A percentile compares a stretch with the other conserved stretches of the same genome.
Evolutionary conservation across 2,888 invertebrate species (phyloP).

Genomic region (Phaedon cochleariae): DNA sequence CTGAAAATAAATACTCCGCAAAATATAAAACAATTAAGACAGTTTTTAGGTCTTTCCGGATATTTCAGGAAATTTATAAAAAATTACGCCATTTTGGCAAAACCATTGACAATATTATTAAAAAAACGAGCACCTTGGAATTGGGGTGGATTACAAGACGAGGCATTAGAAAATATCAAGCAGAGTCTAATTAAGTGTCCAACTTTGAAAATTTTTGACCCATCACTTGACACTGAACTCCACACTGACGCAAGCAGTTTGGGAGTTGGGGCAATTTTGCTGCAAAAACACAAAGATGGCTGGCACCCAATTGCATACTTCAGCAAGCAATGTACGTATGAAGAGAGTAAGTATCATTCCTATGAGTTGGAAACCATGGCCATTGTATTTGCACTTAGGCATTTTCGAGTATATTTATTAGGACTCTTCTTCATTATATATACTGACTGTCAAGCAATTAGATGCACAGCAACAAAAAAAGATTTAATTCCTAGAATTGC

Average conservation of each 20-base stretch:
- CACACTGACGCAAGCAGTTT: constrained; percentile 38
- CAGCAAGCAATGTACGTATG: constrained; percentile 11
- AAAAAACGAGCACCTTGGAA: neutral
- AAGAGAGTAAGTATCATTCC: constrained; percentile 14
- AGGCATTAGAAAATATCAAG: neutral
- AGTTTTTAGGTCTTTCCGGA: constrained; percentile 39
- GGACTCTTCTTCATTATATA: constrained; percentile 40
- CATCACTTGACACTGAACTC: constrained; percentile 20
- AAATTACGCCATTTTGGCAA: constrained; percentile 31
- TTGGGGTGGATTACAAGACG: neutral
- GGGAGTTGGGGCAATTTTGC: constrained; percentile 31
- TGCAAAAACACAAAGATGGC: constrained; percentile 26
- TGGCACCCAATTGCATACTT: constrained; percentile 25
- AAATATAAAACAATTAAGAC: constrained; percentile 37
- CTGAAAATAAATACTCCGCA: constrained; percentile 28
- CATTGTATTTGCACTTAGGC: constrained; percentile 31
- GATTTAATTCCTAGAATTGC: constrained; percentile 25
- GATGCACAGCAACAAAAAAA: too few species aligned
- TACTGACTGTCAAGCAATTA: constrained; percentile 43
- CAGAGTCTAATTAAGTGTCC: neutral
- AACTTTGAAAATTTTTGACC: neutral
- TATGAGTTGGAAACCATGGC: constrained; percentile 38
- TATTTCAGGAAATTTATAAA: constrained; percentile 39
- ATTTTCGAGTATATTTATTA: constrained; percentile 41
- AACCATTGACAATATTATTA: constrained; percentile 30